Conservation (phyloP, 2,113 vertebrate species). For the Marmota monax region DNA sequence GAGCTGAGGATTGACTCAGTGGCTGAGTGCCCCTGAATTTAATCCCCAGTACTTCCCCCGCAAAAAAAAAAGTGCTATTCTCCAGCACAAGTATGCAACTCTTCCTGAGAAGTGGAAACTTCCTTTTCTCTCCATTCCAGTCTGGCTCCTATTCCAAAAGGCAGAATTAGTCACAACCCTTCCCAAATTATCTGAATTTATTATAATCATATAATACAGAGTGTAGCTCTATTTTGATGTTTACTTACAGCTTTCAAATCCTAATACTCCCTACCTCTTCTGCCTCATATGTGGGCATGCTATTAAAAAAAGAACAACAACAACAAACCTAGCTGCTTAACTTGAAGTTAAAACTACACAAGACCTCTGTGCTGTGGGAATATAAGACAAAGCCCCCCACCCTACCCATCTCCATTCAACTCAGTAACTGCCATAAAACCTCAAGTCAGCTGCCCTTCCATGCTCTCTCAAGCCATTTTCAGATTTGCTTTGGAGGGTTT, state of each 20-base stretch:
- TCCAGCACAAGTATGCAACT: not conserved
- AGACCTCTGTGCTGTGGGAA: not conserved
- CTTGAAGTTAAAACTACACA: not conserved
- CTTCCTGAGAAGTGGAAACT: not conserved
- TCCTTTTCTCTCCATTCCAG: not conserved
- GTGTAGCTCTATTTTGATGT: not conserved
- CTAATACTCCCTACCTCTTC: not conserved
- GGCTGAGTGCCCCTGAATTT: too few species aligned
- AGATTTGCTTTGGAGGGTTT: not conserved
- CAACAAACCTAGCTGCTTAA: not conserved
- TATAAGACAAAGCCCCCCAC: accelerated
- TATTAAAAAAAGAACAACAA: not conserved
- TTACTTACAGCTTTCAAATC: not conserved
- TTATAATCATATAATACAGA: not conserved
- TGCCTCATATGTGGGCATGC: not conserved
- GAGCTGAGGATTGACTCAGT: too few species aligned
- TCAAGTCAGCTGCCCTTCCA: too few species aligned
- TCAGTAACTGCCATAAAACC: not conserved
- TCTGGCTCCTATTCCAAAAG: not conserved
- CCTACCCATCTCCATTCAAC: too few species aligned
- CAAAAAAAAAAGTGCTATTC: not conserved
- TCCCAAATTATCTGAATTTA: not conserved
- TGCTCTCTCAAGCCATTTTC: not conserved
- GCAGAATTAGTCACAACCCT: not conserved
- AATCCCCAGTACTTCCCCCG: too few species aligned